Evolutionary conservation across 2,113 vertebrate genomes (phyloP).

Genomic region (Elephas maximus): DNA sequence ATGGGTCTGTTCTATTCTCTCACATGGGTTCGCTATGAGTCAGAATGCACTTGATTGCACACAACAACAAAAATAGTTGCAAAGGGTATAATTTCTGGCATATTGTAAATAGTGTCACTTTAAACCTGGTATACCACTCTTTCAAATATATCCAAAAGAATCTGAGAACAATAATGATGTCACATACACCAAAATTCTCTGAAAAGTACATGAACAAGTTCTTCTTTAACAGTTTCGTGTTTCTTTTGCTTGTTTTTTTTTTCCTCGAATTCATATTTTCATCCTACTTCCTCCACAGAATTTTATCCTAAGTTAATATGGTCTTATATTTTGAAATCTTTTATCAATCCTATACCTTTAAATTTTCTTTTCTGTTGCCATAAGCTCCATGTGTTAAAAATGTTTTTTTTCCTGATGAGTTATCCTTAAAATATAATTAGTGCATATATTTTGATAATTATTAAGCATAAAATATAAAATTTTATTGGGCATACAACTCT

Average conservation of each 20-base stretch:
- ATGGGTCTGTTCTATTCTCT: background rate
- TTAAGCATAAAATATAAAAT: background rate
- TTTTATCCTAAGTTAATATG: background rate
- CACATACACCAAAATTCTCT: background rate
- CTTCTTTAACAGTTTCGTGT: background rate
- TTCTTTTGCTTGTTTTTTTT: background rate
- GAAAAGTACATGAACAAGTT: background rate
- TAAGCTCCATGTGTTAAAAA: background rate
- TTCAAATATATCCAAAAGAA: background rate
- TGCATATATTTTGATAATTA: background rate
- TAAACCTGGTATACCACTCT: background rate
- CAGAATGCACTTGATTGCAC: background rate
- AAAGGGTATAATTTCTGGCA: background rate
- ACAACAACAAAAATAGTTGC: background rate
- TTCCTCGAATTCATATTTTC: background rate
- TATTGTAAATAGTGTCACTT: background rate
- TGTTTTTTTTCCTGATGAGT: background rate
- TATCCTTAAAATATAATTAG: background rate
- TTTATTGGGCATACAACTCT: background rate
- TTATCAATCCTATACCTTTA: background rate
- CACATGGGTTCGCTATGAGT: background rate
- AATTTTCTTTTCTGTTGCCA: background rate
- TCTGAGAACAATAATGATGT: background rate
- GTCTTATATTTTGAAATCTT: background rate
- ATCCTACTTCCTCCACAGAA: background rate